Base-by-base conservation (phyloP, 2,113 vertebrate genomes). In the Menidia beryllina region DNA sequence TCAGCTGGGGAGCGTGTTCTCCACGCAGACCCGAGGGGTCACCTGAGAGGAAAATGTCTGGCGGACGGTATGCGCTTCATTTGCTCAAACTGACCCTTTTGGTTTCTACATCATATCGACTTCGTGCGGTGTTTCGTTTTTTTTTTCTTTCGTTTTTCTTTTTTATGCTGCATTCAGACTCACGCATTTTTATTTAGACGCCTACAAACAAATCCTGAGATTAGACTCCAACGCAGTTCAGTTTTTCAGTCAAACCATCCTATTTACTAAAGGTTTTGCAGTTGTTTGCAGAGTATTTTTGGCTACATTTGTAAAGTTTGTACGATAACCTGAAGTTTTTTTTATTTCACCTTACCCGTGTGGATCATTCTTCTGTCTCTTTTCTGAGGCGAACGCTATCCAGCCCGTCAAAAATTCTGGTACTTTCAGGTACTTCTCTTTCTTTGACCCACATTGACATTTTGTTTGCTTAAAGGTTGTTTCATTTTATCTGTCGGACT, bases 361-460 rank as follows among this genome's bases (percentile, higher is more conserved):
- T 51, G 51, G 43, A 34, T 61, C 45, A 47, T 24, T 27, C 12
- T 51, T 27, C 34, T 23, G 58, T 36, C n/a, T 53, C 47, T 54
- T 73, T 45, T 70, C 73, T 83, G 84, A 88, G 83, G 86, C 78
- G 58, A 71, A 63, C 65, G 55, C 67, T 59, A 69, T n/a, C 74
- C 59, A 27, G 25, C 75, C 69, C 34, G n/a, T n/a, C n/a, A n/a
- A n/a, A n/a, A n/a, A n/a, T n/a, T n/a, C n/a, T n/a, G n/a, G n/a
- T n/a, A n/a, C n/a, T n/a, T 86, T 83, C 86, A 85, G 83, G 82
- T 83, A 78, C 74, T 19, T 65, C 3, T 25, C 20, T 51, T 78
- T 64, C 25, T 69, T 72, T 52, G 5, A 59, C 38, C 39, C 39
- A 65, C 69, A 45, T 62, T 53, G 60, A 21, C 52, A 13, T n/a